These are phyloP conservation scores for Phalacrocorax pelagicus DNA, from an alignment of 2,113 vertebrate species.

Conservation along the genomic window DNA sequence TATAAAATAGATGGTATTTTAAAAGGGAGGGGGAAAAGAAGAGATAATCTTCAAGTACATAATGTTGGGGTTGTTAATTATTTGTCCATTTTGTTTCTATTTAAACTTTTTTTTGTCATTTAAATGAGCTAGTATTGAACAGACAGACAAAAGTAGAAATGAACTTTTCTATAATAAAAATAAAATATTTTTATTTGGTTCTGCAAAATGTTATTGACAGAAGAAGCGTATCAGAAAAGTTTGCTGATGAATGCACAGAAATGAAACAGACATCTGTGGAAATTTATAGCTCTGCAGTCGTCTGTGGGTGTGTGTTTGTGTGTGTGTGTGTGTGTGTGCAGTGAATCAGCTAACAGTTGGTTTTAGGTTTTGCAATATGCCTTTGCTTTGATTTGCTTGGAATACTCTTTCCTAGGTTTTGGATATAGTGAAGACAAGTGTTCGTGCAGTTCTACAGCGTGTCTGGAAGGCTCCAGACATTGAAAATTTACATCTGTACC, in stretches of 20 bases:
- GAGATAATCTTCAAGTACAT: background rate
- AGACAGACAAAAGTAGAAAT: background rate
- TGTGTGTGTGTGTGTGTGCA: background rate
- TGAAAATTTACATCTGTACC: conserved; percentile 89
- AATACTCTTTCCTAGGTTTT: conserved; percentile 81
- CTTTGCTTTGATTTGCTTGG: conserved; percentile 12
- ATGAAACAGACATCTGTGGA: background rate
- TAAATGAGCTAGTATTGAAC: background rate
- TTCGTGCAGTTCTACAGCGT: conserved; percentile 85
- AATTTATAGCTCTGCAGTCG: background rate
- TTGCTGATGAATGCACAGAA: conserved; percentile 3
- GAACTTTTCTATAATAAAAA: background rate
- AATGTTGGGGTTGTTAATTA: background rate
- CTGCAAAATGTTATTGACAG: background rate
- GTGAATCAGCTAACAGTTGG: background rate
- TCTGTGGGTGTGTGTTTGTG: background rate
- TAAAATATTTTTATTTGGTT: conserved; percentile 9
- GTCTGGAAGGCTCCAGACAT: conserved; percentile 92
- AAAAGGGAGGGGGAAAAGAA: background rate
- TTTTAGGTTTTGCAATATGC: background rate
- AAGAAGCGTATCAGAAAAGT: background rate
- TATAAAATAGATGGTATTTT: background rate
- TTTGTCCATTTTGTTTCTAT: background rate
- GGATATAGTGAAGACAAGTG: conserved; percentile 92
- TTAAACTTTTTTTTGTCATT: background rate